Conservation (phyloP, 1,140 invertebrate genomes). For the Sitobion miscanthi region DNA sequence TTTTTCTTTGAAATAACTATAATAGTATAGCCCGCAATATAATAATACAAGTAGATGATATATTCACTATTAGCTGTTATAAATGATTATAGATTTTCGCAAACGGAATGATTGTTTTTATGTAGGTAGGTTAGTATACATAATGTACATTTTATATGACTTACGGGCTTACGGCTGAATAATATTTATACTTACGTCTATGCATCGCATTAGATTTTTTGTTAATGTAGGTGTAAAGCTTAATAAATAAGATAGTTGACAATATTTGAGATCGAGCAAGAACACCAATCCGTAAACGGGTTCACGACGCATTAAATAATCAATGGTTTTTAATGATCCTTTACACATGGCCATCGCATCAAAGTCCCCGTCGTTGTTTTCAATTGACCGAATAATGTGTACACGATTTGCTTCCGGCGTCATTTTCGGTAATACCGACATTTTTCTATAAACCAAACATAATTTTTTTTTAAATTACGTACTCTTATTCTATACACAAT, state of each 20-base stretch:
- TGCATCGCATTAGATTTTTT: slow-evolving; percentile 31
- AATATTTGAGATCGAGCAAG: slow-evolving; percentile 39
- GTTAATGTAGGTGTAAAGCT: slow-evolving; percentile 47
- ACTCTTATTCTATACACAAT: background rate
- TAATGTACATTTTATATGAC: background rate
- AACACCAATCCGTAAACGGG: slow-evolving; percentile 35
- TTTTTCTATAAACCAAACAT: slow-evolving; percentile 20
- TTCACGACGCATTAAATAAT: slow-evolving; percentile 43
- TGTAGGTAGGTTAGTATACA: background rate
- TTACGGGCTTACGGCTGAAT: background rate
- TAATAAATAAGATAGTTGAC: slow-evolving; percentile 36
- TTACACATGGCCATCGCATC: slow-evolving; percentile 26
- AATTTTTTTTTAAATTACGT: background rate
- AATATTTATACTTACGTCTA: slow-evolving; percentile 32
- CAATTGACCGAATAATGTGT: slow-evolving; percentile 22
- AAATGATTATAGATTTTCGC: background rate
- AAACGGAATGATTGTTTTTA: background rate
- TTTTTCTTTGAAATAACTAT: too few species aligned
- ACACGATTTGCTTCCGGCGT: slow-evolving; percentile 45
- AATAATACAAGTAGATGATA: too few species aligned
- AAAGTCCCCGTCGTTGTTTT: slow-evolving; percentile 33
- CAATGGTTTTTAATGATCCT: slow-evolving; percentile 37
- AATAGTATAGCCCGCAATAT: too few species aligned
- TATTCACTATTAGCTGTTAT: too few species aligned
- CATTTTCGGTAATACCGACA: slow-evolving; percentile 34